phyloP scores from a whole-genome alignment of 2,797 vertebrate genomes.

The Sphaeramia orbicularis region DNA sequence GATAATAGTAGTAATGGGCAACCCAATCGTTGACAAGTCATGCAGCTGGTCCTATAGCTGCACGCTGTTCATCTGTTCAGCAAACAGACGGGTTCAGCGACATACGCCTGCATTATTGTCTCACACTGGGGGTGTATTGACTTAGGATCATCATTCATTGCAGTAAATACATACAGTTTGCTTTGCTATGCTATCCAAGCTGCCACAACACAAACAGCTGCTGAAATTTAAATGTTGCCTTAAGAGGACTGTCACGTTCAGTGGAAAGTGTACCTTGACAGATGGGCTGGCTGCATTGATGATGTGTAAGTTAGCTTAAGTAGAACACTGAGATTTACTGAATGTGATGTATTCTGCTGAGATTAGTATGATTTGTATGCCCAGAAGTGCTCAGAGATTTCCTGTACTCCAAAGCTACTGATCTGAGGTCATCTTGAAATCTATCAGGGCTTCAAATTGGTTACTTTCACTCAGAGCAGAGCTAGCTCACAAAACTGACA shows the following conservation, averaged over 20 bases:
- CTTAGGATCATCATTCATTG: constrained; percentile 54
- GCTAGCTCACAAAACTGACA: not conserved
- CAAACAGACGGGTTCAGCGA: constrained; percentile 33
- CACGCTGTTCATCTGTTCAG: constrained; percentile 23
- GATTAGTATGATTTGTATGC: constrained; percentile 55
- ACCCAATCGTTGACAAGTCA: constrained; percentile 38
- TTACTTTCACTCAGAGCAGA: constrained; percentile 6
- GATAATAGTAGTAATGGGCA: constrained; percentile 37
- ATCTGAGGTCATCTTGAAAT: constrained; percentile 60
- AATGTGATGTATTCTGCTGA: constrained; percentile 45
- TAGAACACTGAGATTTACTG: constrained; percentile 41
- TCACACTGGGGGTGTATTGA: constrained; percentile 44
- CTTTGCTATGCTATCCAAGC: constrained; percentile 45
- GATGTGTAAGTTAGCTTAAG: constrained; percentile 62
- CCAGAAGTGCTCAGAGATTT: constrained; percentile 52
- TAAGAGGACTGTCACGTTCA: constrained; percentile 70
- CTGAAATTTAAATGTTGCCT: constrained; percentile 71
- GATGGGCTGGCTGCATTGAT: constrained; percentile 54
- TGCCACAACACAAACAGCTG: constrained; percentile 54
- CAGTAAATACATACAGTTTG: constrained; percentile 56
- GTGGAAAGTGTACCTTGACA: constrained; percentile 57
- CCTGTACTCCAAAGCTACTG: constrained; percentile 43
- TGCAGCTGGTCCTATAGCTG: constrained; percentile 33
- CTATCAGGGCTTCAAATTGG: constrained; percentile 24
- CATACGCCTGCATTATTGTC: constrained; percentile 51